phyloP scores from a whole-genome alignment of 1,140 invertebrate genomes.

The Euwallacea fornicatus region DNA sequence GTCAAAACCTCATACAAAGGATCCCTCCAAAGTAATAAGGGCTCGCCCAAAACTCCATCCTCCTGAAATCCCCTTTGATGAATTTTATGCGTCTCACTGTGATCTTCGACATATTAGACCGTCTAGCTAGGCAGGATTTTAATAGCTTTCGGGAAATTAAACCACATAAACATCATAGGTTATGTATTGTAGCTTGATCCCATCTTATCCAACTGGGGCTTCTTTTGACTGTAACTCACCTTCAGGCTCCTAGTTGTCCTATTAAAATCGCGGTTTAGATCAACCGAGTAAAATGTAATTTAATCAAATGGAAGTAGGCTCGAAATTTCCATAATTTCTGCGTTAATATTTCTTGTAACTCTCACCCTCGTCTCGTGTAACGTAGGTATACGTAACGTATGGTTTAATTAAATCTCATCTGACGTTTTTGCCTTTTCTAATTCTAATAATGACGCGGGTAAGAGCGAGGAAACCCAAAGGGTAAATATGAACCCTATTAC shows the following conservation, averaged over 20 bases:
- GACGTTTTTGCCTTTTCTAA: slow-evolving; percentile 39
- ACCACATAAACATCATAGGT: slow-evolving; percentile 51
- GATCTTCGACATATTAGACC: slow-evolving; percentile 50
- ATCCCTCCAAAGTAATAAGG: slow-evolving; percentile 34
- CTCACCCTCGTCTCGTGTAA: slow-evolving; percentile 27
- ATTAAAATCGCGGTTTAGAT: too few species aligned
- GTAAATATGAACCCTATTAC: slow-evolving; percentile 37
- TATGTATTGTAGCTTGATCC: slow-evolving; percentile 46
- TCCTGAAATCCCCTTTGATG: slow-evolving; percentile 46
- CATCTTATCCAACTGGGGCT: slow-evolving; percentile 20
- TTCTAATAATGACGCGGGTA: slow-evolving; percentile 36
- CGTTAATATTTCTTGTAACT: slow-evolving; percentile 16
- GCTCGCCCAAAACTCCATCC: slow-evolving; percentile 26
- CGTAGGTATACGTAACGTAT: slow-evolving; percentile 34
- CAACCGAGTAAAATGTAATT: too few species aligned
- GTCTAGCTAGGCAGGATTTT: slow-evolving; percentile 47
- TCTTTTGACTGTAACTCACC: neutral
- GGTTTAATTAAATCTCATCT: slow-evolving; percentile 39
- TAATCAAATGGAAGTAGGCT: too few species aligned
- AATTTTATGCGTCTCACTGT: slow-evolving; percentile 49
- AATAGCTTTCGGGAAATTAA: slow-evolving; percentile 52
- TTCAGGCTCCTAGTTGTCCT: too few species aligned
- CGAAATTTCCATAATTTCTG: slow-evolving; percentile 24
- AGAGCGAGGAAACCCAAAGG: slow-evolving; percentile 27
- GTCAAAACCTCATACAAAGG: slow-evolving; percentile 24